Evolutionary conservation across 2,797 vertebrate species (phyloP), one percentile per base, ranked within the genome.

Genomic region (Telmatherina bonti): DNA sequence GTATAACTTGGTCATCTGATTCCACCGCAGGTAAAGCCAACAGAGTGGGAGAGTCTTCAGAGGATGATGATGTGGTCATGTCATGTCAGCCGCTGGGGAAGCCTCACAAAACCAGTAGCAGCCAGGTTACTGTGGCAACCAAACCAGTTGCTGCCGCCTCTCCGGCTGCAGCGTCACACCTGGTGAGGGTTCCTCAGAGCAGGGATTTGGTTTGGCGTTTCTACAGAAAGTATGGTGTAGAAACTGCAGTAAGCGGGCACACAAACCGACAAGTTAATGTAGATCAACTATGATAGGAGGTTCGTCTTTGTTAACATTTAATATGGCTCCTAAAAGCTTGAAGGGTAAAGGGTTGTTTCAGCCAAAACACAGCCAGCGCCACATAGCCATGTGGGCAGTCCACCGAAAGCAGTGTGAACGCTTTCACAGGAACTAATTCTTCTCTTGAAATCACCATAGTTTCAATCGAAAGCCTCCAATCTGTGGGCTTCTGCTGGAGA

Each of bases 31-130:
- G 91, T 83, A 91, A 93, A 92, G 59, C 69, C 27, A 74, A 75
- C 67, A 86, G 91, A 74, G 83, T 74, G 1, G 73, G 76, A 30
- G 69, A 74, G 68, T 79, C 85, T 70, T 72, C 88, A 49, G 79
- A 87, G 78, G 93, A 83, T 16, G 93, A 91, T 47, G 89, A 94
- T 22, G 87, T 86, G 80, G 88, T 94, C 75, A 89, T 95, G 92
- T 90, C 96, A 89, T 95, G 91, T 66, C 96, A 96, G 85, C 94
- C 93, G 70, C 93, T 92, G 74, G 94, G 91, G 72, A 94, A 93
- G 69, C 92, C 96, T 67, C 94, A 91, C 2, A 96, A 97, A 92
- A 93, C 90, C 16, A 92, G 92, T 59, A 92, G 92, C 60, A 93
- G 94, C 8, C 96, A 95, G 84, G 94, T 95, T 1, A 94, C 95